phyloP scores from a whole-genome alignment of 2,797 vertebrate genomes.

The Xyrichtys novacula region DNA sequence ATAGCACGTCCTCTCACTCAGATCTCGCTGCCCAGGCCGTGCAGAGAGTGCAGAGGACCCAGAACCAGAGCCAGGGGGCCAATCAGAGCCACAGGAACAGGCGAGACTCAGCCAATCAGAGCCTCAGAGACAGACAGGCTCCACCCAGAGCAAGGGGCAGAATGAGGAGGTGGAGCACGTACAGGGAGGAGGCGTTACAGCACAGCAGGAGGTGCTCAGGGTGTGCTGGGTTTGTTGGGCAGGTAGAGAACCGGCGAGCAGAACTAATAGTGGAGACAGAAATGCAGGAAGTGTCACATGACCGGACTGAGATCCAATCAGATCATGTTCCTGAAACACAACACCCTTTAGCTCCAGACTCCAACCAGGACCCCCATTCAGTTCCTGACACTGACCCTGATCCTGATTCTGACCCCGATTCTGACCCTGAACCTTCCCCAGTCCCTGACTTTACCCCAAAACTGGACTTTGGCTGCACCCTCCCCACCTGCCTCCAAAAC shows the following conservation, averaged over 20 bases:
- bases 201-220: constrained; percentile 34
- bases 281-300: constrained; percentile 15
- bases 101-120: constrained; percentile 8
- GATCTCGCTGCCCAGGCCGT: constrained; percentile 86
- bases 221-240: constrained; percentile 49
- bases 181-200: constrained; percentile 16
- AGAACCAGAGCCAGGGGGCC: constrained; percentile 11
- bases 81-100: constrained; percentile 11
- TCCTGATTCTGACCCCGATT: neutral
- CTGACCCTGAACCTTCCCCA: neutral
- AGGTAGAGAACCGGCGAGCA: constrained; percentile 29
- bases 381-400: neutral
- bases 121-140: constrained; percentile 5
- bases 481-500: neutral
- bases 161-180: neutral
- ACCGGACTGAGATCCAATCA: constrained; percentile 11
- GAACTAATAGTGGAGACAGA: constrained; percentile 44
- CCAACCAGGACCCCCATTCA: constrained; percentile 2
- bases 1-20: constrained; percentile 94
- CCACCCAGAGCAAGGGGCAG: constrained; percentile 13
- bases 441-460: neutral
- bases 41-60: constrained; percentile 40
- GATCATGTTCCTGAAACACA: constrained; percentile 16
- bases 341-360: neutral
- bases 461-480: constrained; percentile 30